Evolutionary conservation across 2,888 invertebrate genomes (phyloP).

Genomic region (Chydorus sphaericus): DNA sequence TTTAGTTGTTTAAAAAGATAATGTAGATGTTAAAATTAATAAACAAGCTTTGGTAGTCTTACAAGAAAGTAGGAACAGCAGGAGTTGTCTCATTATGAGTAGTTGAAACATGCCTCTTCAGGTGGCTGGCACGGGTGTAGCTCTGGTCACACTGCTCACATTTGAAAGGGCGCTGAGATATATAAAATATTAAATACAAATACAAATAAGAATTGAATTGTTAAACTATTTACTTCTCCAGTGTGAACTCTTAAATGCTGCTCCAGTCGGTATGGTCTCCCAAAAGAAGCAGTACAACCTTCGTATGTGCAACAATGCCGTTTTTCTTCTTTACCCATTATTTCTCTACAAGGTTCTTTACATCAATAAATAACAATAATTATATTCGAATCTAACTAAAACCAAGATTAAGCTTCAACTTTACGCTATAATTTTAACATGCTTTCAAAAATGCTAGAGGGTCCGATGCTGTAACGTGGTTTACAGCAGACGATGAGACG

Average conservation of each 20-base stretch:
- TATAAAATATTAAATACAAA: background rate
- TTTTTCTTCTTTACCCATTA: too few species aligned
- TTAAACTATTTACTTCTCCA: slow-evolving; percentile 2
- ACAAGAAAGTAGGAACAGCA: background rate
- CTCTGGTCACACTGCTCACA: slow-evolving; percentile 8
- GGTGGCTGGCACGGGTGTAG: slow-evolving; percentile 9
- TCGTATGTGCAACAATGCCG: background rate
- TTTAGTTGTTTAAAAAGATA: background rate
- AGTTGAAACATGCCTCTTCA: slow-evolving; percentile 8
- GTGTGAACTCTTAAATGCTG: slow-evolving; percentile 6
- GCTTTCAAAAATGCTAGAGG: too few species aligned
- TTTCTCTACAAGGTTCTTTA: too few species aligned
- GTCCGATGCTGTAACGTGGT: too few species aligned
- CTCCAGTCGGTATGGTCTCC: slow-evolving; percentile 6
- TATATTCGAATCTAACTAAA: too few species aligned
- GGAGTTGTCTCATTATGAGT: slow-evolving; percentile 1
- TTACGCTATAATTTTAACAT: too few species aligned
- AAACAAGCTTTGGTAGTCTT: background rate
- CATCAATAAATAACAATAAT: too few species aligned
- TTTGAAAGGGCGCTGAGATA: slow-evolving; percentile 4
- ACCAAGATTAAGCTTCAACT: too few species aligned
- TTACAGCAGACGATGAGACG: too few species aligned
- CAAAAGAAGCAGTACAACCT: slow-evolving; percentile 11
- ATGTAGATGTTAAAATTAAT: background rate
- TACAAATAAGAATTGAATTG: background rate